Evolutionary conservation across 2,888 invertebrate species (phyloP).

Genomic region (Eurois occulta): DNA sequence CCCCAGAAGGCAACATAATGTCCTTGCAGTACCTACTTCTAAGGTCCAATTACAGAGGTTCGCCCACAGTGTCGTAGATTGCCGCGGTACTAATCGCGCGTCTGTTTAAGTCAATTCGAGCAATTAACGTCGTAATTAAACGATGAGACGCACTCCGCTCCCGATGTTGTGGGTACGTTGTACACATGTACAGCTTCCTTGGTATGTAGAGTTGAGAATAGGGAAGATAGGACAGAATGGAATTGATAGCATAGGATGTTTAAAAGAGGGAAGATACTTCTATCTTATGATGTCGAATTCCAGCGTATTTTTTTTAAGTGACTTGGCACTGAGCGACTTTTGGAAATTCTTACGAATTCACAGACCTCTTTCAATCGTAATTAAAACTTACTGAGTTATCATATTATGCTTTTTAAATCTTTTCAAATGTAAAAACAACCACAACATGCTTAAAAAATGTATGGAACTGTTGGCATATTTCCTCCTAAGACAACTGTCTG

Average conservation of each 20-base stretch:
- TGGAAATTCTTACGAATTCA: too few species aligned
- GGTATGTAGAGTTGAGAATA: background rate
- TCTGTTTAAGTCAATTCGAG: conserved; percentile 85
- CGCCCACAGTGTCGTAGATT: conserved; percentile 66
- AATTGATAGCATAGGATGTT: background rate
- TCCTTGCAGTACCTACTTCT: conserved; percentile 16
- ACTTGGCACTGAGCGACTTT: too few species aligned
- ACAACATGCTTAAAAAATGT: too few species aligned
- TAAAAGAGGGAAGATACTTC: too few species aligned
- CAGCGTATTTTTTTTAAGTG: too few species aligned
- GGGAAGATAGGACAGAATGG: background rate
- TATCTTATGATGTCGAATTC: background rate
- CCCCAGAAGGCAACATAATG: background rate
- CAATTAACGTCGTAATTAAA: conserved; percentile 84
- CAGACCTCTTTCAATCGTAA: too few species aligned
- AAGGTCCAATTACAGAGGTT: conserved; percentile 48
- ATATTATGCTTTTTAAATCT: background rate
- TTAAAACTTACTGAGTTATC: background rate
- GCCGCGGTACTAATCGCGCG: conserved; percentile 79
- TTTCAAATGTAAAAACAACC: too few species aligned
- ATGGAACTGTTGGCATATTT: background rate
- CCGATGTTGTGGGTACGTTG: conserved; percentile 22
- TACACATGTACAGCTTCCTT: conserved; percentile 22
- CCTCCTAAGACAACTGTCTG: background rate
- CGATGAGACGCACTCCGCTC: conserved; percentile 76